Percentiles rank a stretch among this genome's conserved stretches.
Evolutionary conservation across 2,797 vertebrate genomes (phyloP).

Genomic region (Chromis chromis): DNA sequence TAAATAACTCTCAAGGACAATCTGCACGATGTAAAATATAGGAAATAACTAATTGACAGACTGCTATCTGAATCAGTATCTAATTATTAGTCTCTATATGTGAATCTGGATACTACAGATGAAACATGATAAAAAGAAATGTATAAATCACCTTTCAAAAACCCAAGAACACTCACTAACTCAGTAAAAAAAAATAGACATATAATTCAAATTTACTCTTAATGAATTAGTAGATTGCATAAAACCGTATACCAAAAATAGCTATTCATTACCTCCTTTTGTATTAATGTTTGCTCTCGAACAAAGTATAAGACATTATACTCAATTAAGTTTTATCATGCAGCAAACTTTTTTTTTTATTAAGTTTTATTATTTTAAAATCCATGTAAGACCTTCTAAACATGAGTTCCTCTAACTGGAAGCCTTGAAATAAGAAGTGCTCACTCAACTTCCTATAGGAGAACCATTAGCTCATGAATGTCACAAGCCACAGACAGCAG

Average conservation of each 20-base stretch:
- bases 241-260: too few species aligned
- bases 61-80: neutral
- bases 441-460: neutral
- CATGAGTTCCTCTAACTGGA: neutral
- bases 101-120: neutral
- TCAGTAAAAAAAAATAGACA: too few species aligned
- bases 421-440: neutral
- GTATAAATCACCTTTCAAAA: too few species aligned
- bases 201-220: too few species aligned
- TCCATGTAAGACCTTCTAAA: neutral
- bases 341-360: neutral
- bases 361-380: neutral
- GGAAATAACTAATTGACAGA: neutral
- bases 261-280: too few species aligned
- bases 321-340: neutral
- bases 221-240: too few species aligned
- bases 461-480: conserved; percentile 3
- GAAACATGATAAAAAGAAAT: too few species aligned
- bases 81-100: neutral
- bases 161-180: too few species aligned
- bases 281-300: too few species aligned
- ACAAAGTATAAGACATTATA: too few species aligned
- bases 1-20: neutral
- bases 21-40: neutral
- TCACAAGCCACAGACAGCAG: neutral